A percentile compares a stretch with the other conserved stretches of the same genome.
These are phyloP conservation scores for Acyrthosiphon pisum DNA, from an alignment of 1,140 invertebrate genomes.

Conservation along the genomic window DNA sequence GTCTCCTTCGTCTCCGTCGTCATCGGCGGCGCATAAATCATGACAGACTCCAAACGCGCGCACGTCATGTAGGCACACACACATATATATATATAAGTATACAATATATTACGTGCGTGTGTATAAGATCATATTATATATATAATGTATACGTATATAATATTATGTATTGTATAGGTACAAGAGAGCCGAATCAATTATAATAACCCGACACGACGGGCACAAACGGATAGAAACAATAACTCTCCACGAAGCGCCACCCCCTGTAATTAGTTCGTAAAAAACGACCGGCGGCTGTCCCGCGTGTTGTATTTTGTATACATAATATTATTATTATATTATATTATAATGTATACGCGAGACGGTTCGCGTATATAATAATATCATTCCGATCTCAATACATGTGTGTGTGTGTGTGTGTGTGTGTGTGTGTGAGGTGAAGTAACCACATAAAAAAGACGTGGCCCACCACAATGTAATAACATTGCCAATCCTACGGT, in stretches of 20 bases:
- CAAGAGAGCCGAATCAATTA: constrained; percentile 11
- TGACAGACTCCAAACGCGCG: not conserved
- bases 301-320: not conserved
- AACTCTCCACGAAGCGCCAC: constrained; percentile 24
- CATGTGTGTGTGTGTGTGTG: not conserved
- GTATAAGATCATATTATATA: not conserved
- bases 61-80: not conserved
- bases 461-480: too few species aligned
- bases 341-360: not conserved
- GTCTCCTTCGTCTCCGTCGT: not conserved
- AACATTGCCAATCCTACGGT: too few species aligned
- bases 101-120: not conserved
- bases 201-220: constrained; percentile 14
- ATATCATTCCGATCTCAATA: not conserved
- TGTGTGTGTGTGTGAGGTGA: not conserved
- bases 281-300: constrained; percentile 17
- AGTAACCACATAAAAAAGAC: too few species aligned
- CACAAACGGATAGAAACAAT: constrained; percentile 27
- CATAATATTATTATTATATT: not conserved
- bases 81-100: not conserved
- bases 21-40: constrained; percentile 22
- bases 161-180: not conserved
- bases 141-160: not conserved
- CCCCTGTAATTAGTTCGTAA: constrained; percentile 50
- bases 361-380: not conserved